Evolutionary conservation across 2,888 invertebrate genomes (phyloP).

Genomic region (Rotaria socialis): DNA sequence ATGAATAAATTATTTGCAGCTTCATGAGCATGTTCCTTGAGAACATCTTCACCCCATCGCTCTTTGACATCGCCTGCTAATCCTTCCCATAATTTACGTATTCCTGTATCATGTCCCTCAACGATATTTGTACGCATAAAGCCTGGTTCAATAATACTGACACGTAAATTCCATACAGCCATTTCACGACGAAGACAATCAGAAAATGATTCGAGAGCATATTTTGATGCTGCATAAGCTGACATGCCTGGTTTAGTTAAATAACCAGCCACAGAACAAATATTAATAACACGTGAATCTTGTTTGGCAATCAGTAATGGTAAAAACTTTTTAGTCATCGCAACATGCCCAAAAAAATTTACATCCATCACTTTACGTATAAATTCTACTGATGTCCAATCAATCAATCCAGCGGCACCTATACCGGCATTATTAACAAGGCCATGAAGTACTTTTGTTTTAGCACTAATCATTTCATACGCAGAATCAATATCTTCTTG

Average conservation of each 20-base stretch:
- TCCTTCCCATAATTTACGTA: background rate
- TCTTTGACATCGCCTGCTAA: background rate
- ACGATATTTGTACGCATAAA: background rate
- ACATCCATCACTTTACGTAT: background rate
- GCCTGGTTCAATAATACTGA: background rate
- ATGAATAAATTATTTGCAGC: background rate
- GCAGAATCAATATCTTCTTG: background rate
- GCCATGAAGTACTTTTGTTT: background rate
- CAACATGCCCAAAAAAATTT: background rate
- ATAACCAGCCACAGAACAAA: background rate
- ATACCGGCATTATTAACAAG: background rate
- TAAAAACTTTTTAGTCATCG: background rate
- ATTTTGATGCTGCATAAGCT: constrained; percentile 1
- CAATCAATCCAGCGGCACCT: background rate
- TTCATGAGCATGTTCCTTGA: background rate
- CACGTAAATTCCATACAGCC: constrained; percentile 12
- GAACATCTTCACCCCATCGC: background rate
- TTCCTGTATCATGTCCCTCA: background rate
- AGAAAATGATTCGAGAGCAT: background rate
- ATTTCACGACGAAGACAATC: constrained; percentile 10
- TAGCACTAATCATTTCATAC: background rate
- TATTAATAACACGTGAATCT: constrained; percentile 1
- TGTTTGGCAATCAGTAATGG: background rate
- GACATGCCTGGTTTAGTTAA: background rate
- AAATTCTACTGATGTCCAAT: background rate